These are phyloP conservation scores for Drosophila guanche DNA, from an alignment of 1,140 invertebrate species.

Conservation along the genomic window DNA sequence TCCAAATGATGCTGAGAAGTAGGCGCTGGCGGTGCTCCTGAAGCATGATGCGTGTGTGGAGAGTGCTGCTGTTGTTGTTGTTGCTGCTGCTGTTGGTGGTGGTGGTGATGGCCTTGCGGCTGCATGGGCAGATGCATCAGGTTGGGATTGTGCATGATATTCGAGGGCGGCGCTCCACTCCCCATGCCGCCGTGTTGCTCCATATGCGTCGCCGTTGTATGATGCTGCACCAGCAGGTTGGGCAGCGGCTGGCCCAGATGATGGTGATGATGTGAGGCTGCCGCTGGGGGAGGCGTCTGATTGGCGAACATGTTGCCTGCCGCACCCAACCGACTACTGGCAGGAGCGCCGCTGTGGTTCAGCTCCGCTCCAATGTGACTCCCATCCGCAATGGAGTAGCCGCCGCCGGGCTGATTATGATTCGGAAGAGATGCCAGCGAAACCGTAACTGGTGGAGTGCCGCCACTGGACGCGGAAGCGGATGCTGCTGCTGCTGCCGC, in stretches of 20 bases:
- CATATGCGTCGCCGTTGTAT: constrained; percentile 49
- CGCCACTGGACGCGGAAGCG: constrained; percentile 7
- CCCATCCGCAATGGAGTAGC: constrained; percentile 51
- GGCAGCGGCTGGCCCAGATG: constrained; percentile 65
- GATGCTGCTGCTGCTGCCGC: constrained; percentile 1
- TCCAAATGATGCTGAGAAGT: constrained; percentile 62
- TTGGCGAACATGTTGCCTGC: constrained; percentile 52
- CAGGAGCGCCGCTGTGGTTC: constrained; percentile 29
- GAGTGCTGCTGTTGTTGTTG: constrained; percentile 56
- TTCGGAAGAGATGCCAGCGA: constrained; percentile 51
- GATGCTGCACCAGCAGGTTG: constrained; percentile 73
- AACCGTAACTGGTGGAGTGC: constrained; percentile 19
- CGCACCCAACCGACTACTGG: constrained; percentile 6
- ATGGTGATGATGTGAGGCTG: constrained; percentile 47
- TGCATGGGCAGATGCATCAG: constrained; percentile 72
- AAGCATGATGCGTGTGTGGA: constrained; percentile 32
- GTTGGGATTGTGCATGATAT: constrained; percentile 75
- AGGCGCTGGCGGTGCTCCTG: constrained; percentile 42
- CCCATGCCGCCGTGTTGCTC: constrained; percentile 55
- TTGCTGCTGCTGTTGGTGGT: constrained; percentile 54
- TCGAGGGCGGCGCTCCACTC: constrained; percentile 28
- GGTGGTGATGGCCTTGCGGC: constrained; percentile 37
- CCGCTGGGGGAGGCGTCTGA: constrained; percentile 36
- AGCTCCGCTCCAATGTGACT: constrained; percentile 51
- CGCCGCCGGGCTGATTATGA: constrained; percentile 29